Conservation (phyloP, 2,888 invertebrate species). For the Flexamia atlantica region DNA sequence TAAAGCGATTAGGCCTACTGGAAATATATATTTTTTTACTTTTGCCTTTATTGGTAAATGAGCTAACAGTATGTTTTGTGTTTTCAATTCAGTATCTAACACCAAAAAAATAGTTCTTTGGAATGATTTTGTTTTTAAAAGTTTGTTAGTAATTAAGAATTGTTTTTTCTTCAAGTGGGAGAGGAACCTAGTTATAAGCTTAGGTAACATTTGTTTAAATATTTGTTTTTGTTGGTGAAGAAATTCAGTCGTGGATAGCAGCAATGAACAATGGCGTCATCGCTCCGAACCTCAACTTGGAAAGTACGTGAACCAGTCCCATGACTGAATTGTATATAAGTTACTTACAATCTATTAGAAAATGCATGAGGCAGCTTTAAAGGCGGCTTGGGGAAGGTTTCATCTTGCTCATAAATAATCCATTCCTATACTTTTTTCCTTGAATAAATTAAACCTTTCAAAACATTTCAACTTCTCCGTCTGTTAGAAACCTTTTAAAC, state of each 20-base stretch:
- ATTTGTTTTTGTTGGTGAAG: conserved; percentile 30
- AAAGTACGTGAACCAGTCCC: conserved; percentile 20
- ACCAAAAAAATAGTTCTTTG: background rate
- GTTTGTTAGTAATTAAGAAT: background rate
- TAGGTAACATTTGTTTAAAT: conserved; percentile 17
- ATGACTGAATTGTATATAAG: conserved; percentile 31
- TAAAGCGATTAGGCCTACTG: too few species aligned
- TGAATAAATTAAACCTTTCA: background rate
- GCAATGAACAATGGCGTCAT: conserved; percentile 38
- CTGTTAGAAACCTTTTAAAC: background rate
- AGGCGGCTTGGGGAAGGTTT: conserved; percentile 28
- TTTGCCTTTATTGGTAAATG: background rate
- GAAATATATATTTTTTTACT: conserved; percentile 27
- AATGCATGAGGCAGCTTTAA: conserved; percentile 36
- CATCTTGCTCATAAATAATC: conserved; percentile 29
- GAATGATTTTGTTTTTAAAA: too few species aligned
- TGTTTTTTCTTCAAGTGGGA: background rate
- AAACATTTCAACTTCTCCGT: background rate
- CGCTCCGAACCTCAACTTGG: conserved; percentile 39
- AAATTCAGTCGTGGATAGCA: conserved; percentile 38
- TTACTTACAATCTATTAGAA: conserved; percentile 41
- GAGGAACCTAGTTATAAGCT: background rate
- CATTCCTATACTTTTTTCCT: conserved; percentile 9
- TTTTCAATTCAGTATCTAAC: background rate
- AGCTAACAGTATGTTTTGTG: background rate